Conservation (phyloP, 2,113 vertebrate species). For the Phylloscopus trochilus region DNA sequence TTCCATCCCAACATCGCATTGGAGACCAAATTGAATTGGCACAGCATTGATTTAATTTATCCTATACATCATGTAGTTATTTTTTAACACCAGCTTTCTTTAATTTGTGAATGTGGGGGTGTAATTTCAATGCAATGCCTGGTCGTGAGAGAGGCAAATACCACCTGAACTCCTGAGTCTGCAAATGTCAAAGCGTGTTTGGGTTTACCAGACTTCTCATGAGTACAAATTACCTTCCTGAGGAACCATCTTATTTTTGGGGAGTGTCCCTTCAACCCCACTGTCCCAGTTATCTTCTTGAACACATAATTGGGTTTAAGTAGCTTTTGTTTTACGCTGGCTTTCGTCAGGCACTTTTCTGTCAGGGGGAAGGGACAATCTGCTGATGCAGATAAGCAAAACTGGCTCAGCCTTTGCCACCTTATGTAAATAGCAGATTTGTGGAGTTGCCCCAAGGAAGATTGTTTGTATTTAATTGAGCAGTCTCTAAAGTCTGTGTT, state of each 20-base stretch:
- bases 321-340: neutral
- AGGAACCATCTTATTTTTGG: neutral
- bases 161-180: neutral
- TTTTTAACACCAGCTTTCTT: neutral
- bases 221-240: neutral
- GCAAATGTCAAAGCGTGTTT: neutral
- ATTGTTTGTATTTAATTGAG: slow-evolving; percentile 22
- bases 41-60: neutral
- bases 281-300: neutral
- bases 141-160: neutral
- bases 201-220: neutral
- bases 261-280: neutral
- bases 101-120: neutral
- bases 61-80: neutral
- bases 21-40: neutral
- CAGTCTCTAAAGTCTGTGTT: neutral
- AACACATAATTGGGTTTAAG: neutral
- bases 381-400: slow-evolving; percentile 30
- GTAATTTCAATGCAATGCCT: neutral
- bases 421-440: neutral
- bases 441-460: neutral
- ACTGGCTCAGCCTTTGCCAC: neutral
- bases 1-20: accelerated
- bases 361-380: neutral
- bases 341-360: neutral